phyloP scores from a whole-genome alignment of 2,888 invertebrate genomes.

The Silvanus unidentatus region DNA sequence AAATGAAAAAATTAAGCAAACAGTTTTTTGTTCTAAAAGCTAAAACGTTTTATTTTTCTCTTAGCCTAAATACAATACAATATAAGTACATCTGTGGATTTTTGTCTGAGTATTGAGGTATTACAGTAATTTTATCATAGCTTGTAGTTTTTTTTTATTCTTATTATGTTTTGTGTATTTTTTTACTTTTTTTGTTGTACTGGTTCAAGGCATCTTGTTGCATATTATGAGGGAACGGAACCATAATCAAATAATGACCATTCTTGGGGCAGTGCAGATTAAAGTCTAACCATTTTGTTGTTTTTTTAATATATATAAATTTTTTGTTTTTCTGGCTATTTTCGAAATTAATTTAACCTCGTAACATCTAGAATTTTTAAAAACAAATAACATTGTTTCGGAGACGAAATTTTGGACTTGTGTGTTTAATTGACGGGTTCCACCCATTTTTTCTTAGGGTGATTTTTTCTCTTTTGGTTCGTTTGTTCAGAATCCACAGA shows the following conservation, averaged over 20 bases:
- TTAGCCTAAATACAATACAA: slow-evolving; percentile 46
- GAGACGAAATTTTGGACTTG: too few species aligned
- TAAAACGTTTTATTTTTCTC: slow-evolving; percentile 34
- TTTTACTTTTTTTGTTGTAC: slow-evolving; percentile 46
- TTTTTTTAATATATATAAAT: too few species aligned
- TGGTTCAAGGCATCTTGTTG: slow-evolving; percentile 50
- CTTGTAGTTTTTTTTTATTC: slow-evolving; percentile 37
- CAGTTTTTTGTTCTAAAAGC: slow-evolving; percentile 37
- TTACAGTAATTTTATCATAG: slow-evolving; percentile 40
- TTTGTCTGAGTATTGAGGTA: slow-evolving; percentile 47
- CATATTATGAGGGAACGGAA: slow-evolving; percentile 32
- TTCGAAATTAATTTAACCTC: slow-evolving; percentile 24
- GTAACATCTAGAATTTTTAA: neutral
- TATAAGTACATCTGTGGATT: slow-evolving; percentile 50
- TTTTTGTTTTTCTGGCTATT: too few species aligned
- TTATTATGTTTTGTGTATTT: slow-evolving; percentile 39
- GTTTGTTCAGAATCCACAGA: too few species aligned
- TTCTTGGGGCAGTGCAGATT: slow-evolving; percentile 34
- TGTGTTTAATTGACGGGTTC: too few species aligned
- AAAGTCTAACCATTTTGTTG: slow-evolving; percentile 28
- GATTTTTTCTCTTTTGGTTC: too few species aligned
- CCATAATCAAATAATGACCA: slow-evolving; percentile 27
- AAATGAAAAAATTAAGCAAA: neutral
- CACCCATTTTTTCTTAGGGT: too few species aligned
- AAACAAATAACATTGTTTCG: too few species aligned